phyloP scores from a whole-genome alignment of 2,113 vertebrate species.

The Upupa epops region DNA sequence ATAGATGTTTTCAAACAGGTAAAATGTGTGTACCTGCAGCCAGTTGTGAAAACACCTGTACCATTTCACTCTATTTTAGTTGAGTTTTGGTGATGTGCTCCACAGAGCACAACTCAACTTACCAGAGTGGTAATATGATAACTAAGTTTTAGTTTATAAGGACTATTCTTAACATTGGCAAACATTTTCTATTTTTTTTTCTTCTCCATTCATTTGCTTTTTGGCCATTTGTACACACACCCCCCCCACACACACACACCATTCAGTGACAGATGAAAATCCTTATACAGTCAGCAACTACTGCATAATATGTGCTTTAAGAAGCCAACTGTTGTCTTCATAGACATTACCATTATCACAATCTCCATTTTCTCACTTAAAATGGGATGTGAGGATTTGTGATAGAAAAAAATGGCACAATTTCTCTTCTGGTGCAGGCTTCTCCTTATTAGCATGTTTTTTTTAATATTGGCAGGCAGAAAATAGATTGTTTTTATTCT shows the following conservation, averaged over 20 bases:
- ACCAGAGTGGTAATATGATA: not conserved
- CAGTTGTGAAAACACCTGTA: not conserved
- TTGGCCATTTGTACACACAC: no score
- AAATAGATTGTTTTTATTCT: not conserved
- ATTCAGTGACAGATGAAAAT: no score
- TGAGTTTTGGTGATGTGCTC: not conserved
- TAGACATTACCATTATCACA: not conserved
- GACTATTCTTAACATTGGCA: not conserved
- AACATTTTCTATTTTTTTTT: not conserved
- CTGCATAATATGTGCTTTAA: not conserved
- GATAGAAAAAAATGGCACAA: not conserved
- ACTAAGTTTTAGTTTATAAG: not conserved
- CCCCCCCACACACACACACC: no score
- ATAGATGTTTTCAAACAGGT: not conserved
- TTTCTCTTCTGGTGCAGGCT: not conserved
- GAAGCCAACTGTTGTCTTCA: not conserved
- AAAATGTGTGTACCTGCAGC: not conserved
- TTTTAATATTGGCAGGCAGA: not conserved
- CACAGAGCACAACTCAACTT: not conserved
- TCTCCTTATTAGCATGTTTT: not conserved
- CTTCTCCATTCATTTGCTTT: not conserved
- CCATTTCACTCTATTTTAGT: not conserved
- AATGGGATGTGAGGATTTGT: not conserved
- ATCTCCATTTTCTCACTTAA: not conserved
- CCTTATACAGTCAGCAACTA: not conserved